phyloP scores from a whole-genome alignment of 2,113 vertebrate genomes.

The Sardina pilchardus region DNA sequence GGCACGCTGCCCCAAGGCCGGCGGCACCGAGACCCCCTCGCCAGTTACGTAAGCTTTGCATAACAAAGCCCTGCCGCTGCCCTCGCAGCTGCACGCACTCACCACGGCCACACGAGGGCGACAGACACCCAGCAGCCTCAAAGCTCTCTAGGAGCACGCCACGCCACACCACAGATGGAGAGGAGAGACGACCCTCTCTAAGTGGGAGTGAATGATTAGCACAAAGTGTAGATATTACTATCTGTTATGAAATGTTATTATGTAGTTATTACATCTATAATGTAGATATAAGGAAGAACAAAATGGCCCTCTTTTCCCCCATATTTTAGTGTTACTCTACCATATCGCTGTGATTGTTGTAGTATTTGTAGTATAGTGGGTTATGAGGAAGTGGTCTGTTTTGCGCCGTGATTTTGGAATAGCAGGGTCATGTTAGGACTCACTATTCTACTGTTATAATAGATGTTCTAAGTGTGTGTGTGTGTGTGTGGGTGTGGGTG shows the following conservation, averaged over 20 bases:
- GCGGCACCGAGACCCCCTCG: neutral
- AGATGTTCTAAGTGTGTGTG: neutral
- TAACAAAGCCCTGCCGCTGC: neutral
- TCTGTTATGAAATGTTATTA: no score
- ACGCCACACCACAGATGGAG: neutral
- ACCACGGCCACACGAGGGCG: neutral
- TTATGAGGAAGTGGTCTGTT: neutral
- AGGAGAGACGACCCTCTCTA: neutral
- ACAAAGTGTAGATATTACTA: neutral
- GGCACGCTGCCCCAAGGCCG: neutral
- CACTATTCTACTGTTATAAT: neutral
- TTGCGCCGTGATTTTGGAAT: neutral
- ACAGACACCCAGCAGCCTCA: neutral
- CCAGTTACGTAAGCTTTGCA: slow-evolving; percentile 1
- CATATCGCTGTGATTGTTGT: no score
- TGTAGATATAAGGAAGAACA: no score
- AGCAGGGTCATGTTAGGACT: neutral
- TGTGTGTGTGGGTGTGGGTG: neutral
- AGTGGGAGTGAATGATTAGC: neutral
- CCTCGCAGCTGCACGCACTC: neutral
- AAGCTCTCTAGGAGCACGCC: neutral
- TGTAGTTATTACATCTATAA: no score
- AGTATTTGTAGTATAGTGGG: neutral
- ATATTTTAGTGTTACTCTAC: no score
- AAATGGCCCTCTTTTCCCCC: no score